These are phyloP conservation scores for Progne subis DNA, from an alignment of 2,113 vertebrate species.

Conservation along the genomic window DNA sequence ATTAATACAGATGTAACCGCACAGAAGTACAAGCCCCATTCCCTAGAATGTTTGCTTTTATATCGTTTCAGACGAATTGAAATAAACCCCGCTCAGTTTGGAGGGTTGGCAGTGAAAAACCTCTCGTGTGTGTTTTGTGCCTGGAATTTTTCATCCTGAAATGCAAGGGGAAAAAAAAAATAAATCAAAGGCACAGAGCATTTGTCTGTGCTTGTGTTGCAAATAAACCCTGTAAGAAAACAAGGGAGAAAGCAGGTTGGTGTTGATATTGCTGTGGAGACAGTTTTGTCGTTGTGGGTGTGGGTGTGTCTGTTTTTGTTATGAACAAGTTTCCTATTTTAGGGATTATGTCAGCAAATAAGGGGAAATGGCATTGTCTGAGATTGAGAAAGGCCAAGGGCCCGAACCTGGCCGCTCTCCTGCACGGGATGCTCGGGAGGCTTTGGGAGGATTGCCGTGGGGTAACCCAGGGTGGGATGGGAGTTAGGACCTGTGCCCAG, in stretches of 20 bases:
- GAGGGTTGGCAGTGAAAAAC: neutral
- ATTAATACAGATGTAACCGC: neutral
- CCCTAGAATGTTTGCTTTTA: neutral
- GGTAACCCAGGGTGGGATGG: accelerated
- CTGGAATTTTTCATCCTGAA: neutral
- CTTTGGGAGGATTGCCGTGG: accelerated
- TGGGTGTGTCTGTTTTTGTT: neutral
- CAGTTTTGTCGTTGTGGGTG: neutral
- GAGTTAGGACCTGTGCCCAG: accelerated
- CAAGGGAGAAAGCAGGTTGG: neutral
- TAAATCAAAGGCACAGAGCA: neutral
- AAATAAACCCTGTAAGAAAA: neutral
- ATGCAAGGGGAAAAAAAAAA: neutral
- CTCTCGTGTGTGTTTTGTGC: neutral
- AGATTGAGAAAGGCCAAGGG: neutral
- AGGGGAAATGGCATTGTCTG: neutral
- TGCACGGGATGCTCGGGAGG: accelerated
- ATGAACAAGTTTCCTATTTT: neutral
- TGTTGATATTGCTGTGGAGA: neutral
- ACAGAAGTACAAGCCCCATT: neutral
- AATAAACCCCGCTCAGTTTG: accelerated
- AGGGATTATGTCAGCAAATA: neutral
- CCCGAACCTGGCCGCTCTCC: neutral
- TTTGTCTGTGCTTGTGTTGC: neutral
- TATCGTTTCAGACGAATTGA: neutral